A percentile compares a stretch with the other conserved stretches of the same genome.
phyloP scores from a whole-genome alignment of 2,888 invertebrate genomes.

The Phlogophora meticulosa region DNA sequence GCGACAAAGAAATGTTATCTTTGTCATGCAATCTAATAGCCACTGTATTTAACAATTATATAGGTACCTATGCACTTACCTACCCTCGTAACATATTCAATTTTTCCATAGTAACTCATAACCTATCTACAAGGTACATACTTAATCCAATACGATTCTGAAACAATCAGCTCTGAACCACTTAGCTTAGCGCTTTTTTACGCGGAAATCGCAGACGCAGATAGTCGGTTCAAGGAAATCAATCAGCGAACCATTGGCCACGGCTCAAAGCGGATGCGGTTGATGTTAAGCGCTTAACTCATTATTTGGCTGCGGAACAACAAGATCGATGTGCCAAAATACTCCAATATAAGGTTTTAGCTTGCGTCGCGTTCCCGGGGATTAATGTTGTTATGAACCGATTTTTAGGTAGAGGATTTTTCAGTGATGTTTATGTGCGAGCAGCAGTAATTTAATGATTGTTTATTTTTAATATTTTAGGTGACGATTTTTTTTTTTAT shows the following conservation, averaged over 20 bases:
- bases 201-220: slow-evolving; percentile 60
- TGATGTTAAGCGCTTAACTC: slow-evolving; percentile 81
- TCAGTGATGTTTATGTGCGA: slow-evolving; percentile 3
- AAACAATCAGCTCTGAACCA: slow-evolving; percentile 12
- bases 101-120: neutral
- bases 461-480: neutral
- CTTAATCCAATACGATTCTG: neutral
- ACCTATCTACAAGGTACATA: neutral
- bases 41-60: no score
- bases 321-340: slow-evolving; percentile 78
- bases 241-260: slow-evolving; percentile 76
- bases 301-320: slow-evolving; percentile 75
- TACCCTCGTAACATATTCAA: no score
- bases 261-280: slow-evolving; percentile 77
- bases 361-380: slow-evolving; percentile 29
- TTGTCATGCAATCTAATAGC: neutral
- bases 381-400: slow-evolving; percentile 33
- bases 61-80: no score
- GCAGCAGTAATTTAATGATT: neutral
- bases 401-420: neutral
- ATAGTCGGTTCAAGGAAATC: slow-evolving; percentile 69
- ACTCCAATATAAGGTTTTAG: slow-evolving; percentile 48
- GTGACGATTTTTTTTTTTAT: no score
- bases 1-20: neutral
- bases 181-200: slow-evolving; percentile 54